These are phyloP conservation scores for Cricetomys ansorgei DNA, from an alignment of 2,113 vertebrate species.

Conservation along the genomic window DNA sequence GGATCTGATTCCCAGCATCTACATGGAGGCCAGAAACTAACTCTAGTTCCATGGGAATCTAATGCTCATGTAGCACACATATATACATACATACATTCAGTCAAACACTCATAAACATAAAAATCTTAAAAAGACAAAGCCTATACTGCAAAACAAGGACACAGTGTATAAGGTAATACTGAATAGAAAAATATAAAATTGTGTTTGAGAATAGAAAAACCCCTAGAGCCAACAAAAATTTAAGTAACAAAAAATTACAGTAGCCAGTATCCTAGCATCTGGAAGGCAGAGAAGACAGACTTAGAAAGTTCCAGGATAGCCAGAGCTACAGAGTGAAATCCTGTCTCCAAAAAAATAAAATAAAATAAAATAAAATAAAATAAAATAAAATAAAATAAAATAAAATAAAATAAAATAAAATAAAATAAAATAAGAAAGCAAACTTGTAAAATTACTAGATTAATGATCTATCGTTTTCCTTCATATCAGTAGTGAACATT, in stretches of 20 bases:
- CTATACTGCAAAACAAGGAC: background rate
- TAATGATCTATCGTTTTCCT: background rate
- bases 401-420: no score
- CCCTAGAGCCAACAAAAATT: background rate
- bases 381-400: no score
- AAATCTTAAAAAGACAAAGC: background rate
- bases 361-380: no score
- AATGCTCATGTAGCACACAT: background rate
- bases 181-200: background rate
- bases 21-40: background rate
- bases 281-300: background rate
- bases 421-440: background rate
- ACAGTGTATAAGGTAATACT: background rate
- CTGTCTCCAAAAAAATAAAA: background rate
- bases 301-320: background rate
- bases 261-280: background rate
- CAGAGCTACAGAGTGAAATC: background rate
- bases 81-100: background rate
- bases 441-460: background rate
- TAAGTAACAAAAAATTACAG: background rate
- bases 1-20: background rate
- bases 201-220: background rate
- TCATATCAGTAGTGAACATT: background rate
- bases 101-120: background rate
- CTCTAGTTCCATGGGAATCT: background rate